Evolutionary conservation across 1,140 invertebrate species (phyloP), one percentile per base, ranked within the genome.

Genomic region (Calliphora vicina): DNA sequence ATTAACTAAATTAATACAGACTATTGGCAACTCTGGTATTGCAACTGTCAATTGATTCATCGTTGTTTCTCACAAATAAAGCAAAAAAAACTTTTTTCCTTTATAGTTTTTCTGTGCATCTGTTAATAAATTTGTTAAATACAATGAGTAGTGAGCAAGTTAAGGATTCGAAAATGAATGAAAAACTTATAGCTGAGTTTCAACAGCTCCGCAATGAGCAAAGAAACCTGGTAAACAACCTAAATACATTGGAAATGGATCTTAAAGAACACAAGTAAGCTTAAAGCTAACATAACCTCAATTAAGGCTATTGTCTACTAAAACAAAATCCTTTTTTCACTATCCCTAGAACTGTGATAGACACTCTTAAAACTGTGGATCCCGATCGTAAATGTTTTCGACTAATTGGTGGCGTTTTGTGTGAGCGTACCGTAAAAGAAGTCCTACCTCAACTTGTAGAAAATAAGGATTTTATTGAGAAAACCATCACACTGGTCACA

Each of bases 251-350:
- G 86, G 97, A 99, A 92, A 93, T 95, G 91, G 97, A 99, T 89
- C 92, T 98, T 67, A 97, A 97, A 89, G 97, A 99, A 92, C 97
- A 99, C 92, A 98, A 97, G 97, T 98, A 93, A 93, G 94, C 84
- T 83, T 83, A 80, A 6, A 67, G n/a, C 61, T 13, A 42, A 80
- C 80, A 35, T 85, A 80, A 45, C 83, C 84, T 27, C 82, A 86
- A 86, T 23, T 80, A n/a, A n/a, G 3, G 61, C 27, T 82, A 82
- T 74, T 61, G 17, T 67, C 12, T 45, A 35, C 35, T 82, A n/a
- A 35, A 20, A 50, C n/a, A 73, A 73, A 67, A 83, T 25, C 29
- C 42, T n/a, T 20, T 13, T 71, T 83, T 29, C 23, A 45, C 42
- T 42, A 35, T 81, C 15, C 94, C 86, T 91, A 99, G 98, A 91